Base-by-base conservation (phyloP, 1,140 invertebrate species). In the Ostrea edulis region DNA sequence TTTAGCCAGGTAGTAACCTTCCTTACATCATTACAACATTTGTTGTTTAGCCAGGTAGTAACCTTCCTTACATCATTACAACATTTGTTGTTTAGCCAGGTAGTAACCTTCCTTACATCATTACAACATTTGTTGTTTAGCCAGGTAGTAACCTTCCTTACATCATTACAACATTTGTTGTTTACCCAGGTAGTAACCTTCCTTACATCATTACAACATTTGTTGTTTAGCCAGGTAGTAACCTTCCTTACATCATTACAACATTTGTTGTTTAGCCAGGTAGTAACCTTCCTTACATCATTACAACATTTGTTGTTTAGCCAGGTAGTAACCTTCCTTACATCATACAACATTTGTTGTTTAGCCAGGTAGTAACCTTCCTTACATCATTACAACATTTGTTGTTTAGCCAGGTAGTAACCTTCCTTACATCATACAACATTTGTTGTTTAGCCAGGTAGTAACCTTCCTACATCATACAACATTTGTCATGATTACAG, bases 81-180 rank as follows among this genome's bases (percentile, higher is more conserved):
- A n/a, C n/a, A n/a, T n/a, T n/a, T 98, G 98, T 94, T 97, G 97
- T 94, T 96, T 97, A 25, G 97, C 97, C 35, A 93, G 93, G 93
- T 94, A 91, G 44, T 85, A 17, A 12, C 20, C 25, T 22, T 58
- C 12, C 0, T 12, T 62, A 62, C 11, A 11, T 14, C 55, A 14
- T 62, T n/a, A n/a, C n/a, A n/a, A n/a, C n/a, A n/a, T n/a, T n/a
- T 98, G 98, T 94, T 97, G 97, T 94, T 96, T 97, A 25, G 97
- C 97, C 35, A 93, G 93, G 93, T 94, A 91, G 44, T 85, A 17
- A 12, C 20, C 25, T 22, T 58, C 12, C 0, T 12, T 62, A 62
- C 11, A 11, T 14, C 55, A 14, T 62, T n/a, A n/a, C n/a, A n/a
- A n/a, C n/a, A n/a, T n/a, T n/a, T 98, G 98, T 94, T 97, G 97